Conservation (phyloP, 2,888 invertebrate species). For the Clunio marinus region DNA sequence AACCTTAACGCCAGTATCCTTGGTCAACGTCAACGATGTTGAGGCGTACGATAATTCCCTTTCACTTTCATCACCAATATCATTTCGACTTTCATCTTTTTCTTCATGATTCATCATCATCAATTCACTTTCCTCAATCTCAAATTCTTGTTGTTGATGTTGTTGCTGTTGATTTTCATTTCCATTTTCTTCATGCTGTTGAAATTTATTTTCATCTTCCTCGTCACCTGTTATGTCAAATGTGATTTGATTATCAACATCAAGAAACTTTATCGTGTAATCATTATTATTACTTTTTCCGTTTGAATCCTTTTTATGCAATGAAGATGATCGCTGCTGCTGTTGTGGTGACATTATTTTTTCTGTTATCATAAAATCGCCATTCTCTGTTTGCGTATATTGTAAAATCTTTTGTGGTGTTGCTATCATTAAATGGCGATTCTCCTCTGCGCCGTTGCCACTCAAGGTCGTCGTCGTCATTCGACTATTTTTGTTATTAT, state of each 20-base stretch:
- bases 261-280: conserved; percentile 22
- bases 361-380: conserved; percentile 52
- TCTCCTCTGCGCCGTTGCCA: conserved; percentile 43
- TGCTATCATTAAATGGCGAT: conserved; percentile 51
- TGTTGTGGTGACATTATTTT: conserved; percentile 45
- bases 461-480: conserved; percentile 37
- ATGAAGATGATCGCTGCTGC: neutral
- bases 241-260: conserved; percentile 27
- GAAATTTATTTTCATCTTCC: conserved; percentile 38
- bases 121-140: conserved; percentile 31
- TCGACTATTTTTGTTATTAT: conserved; percentile 24
- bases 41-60: neutral
- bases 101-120: conserved; percentile 43
- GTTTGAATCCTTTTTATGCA: conserved; percentile 41
- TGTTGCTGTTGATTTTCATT: conserved; percentile 13
- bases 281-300: neutral
- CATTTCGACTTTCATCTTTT: conserved; percentile 22
- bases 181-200: no score
- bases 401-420: conserved; percentile 51
- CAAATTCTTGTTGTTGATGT: conserved; percentile 41
- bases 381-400: conserved; percentile 51
- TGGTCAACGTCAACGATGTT: conserved; percentile 39
- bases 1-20: conserved; percentile 47
- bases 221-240: conserved; percentile 14
- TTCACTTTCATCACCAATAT: neutral